phyloP scores from a whole-genome alignment of 35 echinoderm and acorn worm genomes.

The Nesometra sesokonis region DNA sequence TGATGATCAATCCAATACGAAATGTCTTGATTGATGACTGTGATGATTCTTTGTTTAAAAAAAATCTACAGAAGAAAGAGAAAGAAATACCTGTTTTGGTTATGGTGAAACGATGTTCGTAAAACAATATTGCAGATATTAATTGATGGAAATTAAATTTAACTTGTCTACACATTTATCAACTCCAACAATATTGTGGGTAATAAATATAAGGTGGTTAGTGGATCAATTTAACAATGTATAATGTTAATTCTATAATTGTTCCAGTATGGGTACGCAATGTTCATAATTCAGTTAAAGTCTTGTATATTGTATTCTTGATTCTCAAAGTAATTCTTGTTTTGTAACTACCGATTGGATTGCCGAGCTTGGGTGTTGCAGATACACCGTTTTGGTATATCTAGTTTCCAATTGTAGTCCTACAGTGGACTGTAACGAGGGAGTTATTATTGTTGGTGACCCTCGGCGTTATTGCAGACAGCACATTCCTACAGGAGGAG shows the following conservation, averaged over 20 bases:
- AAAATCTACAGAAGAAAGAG: neutral
- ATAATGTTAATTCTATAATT: constrained; percentile 24
- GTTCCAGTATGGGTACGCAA: constrained; percentile 9
- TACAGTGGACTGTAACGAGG: neutral
- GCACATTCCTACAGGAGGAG: neutral
- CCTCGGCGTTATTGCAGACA: neutral
- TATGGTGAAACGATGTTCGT: too few relatives aligned
- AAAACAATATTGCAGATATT: neutral
- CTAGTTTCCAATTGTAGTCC: neutral
- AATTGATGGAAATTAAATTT: neutral
- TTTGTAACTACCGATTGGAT: neutral
- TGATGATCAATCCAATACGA: neutral
- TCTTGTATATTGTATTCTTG: constrained; percentile 22
- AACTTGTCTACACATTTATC: neutral
- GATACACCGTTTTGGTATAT: neutral
- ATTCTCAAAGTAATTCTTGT: constrained; percentile 5
- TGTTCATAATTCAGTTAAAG: neutral
- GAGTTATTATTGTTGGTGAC: constrained; percentile 1
- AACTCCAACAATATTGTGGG: neutral
- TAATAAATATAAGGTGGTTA: neutral
- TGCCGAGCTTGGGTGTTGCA: neutral
- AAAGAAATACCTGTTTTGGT: too few relatives aligned
- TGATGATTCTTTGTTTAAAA: neutral
- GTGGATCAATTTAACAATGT: neutral
- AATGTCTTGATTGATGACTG: neutral